Base-by-base conservation (phyloP, 1,140 invertebrate species). In the Euwallacea similis region DNA sequence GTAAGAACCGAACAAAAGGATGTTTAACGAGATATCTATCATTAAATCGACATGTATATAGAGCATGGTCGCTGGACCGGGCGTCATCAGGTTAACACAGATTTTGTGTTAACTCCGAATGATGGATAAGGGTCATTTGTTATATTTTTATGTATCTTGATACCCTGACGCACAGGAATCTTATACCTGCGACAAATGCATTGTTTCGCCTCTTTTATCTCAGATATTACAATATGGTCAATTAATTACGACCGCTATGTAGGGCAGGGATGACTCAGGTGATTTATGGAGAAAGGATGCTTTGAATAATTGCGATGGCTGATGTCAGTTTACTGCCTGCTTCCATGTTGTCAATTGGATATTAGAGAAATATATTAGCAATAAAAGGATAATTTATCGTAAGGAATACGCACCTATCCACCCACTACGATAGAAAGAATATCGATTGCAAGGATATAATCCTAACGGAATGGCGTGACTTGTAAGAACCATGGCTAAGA, bases 21-120 rank as follows among this genome's bases (percentile, higher is more conserved):
- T 69, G 67, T 69, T 71, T 66, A 65, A 66, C 50, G 42, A 71
- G 69, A 71, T 71, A 71, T 69, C 67, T 69, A 71, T 66, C 69
- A 66, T 71, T 66, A 60, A 65, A 71, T 71, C 69, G 69, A 71
- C 61, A 47, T 71, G 69, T 71, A 56, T 71, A 64, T 21, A 42
- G 13, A 54, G 65, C 61, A 65, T 66, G 70, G 55, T 61, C 55
- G 62, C 70, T 53, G 58, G 63, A 66, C 64, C 63, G 64, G 65
- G 65, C 71, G 71, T 72, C 71, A 72, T 72, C 71, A 67, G 62
- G 61, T 72, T 72, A 72, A 72, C 71, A 72, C 71, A 72, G 59
- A 72, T 62, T 72, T 72, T 72, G 66, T 72, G 71, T 72, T 72
- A 53, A 53, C 21, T 68, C 64, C 15, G 55, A 72, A 68, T 72